These are phyloP conservation scores for Aramus guarauna DNA, from an alignment of 2,113 vertebrate species.

Conservation along the genomic window DNA sequence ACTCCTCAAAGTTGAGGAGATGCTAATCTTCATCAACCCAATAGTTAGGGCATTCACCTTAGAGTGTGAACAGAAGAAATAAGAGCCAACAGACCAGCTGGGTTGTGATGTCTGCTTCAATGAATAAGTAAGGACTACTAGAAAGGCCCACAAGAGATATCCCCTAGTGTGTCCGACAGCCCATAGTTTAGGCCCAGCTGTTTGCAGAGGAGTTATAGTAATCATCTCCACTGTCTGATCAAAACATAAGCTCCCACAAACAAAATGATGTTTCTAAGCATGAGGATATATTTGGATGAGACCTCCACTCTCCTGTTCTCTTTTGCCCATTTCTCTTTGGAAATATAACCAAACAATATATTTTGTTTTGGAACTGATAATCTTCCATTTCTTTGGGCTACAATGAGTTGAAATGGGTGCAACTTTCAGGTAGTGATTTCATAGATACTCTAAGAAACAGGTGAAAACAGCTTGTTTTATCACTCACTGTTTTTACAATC, in stretches of 20 bases:
- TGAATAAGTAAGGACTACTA: neutral
- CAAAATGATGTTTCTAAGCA: neutral
- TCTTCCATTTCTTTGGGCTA: neutral
- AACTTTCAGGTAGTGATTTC: neutral
- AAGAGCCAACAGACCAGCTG: neutral
- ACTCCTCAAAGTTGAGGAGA: neutral
- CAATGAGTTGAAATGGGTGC: neutral
- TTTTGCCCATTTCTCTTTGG: neutral
- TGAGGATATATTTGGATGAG: neutral
- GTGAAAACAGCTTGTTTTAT: neutral
- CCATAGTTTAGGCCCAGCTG: neutral
- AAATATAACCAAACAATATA: neutral
- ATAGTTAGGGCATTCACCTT: neutral
- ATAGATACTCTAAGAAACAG: neutral
- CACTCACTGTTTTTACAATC: neutral
- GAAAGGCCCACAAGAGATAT: neutral
- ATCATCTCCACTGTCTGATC: neutral
- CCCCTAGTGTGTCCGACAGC: neutral
- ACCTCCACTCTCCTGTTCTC: neutral
- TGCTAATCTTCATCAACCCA: neutral
- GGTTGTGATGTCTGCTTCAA: neutral
- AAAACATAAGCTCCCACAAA: neutral
- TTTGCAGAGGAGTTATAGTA: neutral
- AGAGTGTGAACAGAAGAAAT: neutral
- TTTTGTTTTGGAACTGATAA: neutral